These are phyloP conservation scores for Crambe crambe DNA, from an alignment of 37 sponge, comb jelly and placozoan genomes.

Conservation along the genomic window DNA sequence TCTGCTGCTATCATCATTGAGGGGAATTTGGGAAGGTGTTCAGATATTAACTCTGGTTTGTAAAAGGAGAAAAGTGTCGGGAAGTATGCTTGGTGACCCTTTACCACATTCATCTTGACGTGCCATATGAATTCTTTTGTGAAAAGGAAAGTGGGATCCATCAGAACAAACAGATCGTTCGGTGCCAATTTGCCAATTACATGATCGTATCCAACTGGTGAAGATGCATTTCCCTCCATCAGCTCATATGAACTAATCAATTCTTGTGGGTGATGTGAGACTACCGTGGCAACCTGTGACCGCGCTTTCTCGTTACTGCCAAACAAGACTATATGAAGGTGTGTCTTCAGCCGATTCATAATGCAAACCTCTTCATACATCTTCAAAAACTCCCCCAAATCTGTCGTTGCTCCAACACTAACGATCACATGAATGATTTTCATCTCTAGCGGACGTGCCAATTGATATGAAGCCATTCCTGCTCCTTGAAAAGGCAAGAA, in stretches of 20 bases:
- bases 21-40: neutral
- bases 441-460: neutral
- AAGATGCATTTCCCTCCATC: neutral
- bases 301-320: neutral
- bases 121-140: conserved; percentile 48
- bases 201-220: conserved; percentile 3
- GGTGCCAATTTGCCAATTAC: conserved; percentile 2
- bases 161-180: conserved; percentile 30
- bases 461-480: conserved; percentile 38
- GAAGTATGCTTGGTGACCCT: conserved; percentile 40
- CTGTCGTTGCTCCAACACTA: neutral
- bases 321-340: conserved; percentile 38
- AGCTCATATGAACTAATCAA: conserved; percentile 11
- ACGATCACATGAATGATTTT: conserved; percentile 23
- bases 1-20: conserved; percentile 25
- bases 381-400: conserved; percentile 19
- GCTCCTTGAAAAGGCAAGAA: conserved; percentile 55
- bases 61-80: conserved; percentile 62
- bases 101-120: conserved; percentile 32
- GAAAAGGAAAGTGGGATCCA: conserved; percentile 35
- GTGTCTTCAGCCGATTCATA: neutral
- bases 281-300: neutral
- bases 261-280: neutral
- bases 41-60: conserved; percentile 37
- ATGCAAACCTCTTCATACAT: conserved; percentile 49